Evolutionary conservation across 2,113 vertebrate species (phyloP).

Genomic region (Cyprinodon variegatus): DNA sequence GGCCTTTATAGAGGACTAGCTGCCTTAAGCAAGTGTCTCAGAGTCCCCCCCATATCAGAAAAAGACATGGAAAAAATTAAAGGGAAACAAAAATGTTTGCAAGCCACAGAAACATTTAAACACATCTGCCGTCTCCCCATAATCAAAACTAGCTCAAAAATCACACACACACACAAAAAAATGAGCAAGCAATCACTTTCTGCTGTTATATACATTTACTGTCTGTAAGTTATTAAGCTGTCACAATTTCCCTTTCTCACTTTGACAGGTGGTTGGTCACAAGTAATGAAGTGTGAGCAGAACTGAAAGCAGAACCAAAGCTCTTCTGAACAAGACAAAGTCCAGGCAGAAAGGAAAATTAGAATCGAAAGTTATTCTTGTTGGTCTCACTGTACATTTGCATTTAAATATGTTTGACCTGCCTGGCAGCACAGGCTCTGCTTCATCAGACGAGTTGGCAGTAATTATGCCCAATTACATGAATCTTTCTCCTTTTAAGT

Average conservation of each 20-base stretch:
- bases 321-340: constrained; percentile 10
- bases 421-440: constrained; percentile 23
- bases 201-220: background rate
- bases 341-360: constrained; percentile 49
- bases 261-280: background rate
- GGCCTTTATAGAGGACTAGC: too few relatives aligned
- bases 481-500: constrained; percentile 61
- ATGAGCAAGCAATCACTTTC: too few relatives aligned
- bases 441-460: constrained; percentile 48
- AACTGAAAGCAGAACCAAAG: background rate
- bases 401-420: constrained; percentile 78
- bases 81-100: too few relatives aligned
- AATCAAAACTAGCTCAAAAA: background rate
- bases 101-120: too few relatives aligned
- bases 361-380: constrained; percentile 52
- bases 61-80: too few relatives aligned
- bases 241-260: background rate
- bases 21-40: too few relatives aligned
- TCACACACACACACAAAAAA: background rate
- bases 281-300: background rate
- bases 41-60: too few relatives aligned
- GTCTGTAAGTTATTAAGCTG: background rate
- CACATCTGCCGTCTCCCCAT: too few relatives aligned
- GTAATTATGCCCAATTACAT: constrained; percentile 75
- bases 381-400: constrained; percentile 55